Evolutionary conservation across 2,113 vertebrate species (phyloP).

Genomic region (Camelus bactrianus): DNA sequence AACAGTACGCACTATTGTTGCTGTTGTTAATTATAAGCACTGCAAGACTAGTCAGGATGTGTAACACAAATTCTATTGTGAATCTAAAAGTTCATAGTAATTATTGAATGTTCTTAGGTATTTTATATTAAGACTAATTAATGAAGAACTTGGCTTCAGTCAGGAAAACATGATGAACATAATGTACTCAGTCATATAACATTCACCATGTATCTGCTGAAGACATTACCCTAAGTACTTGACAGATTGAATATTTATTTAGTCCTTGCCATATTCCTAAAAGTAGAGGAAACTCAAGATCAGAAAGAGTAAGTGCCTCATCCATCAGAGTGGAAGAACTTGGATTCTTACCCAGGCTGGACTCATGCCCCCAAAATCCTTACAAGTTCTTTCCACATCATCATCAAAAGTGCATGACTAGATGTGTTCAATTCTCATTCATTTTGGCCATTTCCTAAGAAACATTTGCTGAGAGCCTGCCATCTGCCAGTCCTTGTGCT

Average conservation of each 20-base stretch:
- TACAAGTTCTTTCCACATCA: background rate
- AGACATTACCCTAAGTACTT: background rate
- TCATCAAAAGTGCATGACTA: background rate
- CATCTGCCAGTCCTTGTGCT: background rate
- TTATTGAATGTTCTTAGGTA: background rate
- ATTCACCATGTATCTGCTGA: background rate
- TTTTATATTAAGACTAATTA: background rate
- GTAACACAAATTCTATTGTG: background rate
- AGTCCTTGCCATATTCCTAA: background rate
- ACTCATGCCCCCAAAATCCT: background rate
- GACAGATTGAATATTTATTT: background rate
- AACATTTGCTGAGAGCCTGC: background rate
- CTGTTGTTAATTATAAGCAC: background rate
- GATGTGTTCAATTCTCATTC: background rate
- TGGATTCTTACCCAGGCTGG: background rate
- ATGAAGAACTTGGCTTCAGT: background rate
- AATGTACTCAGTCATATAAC: background rate
- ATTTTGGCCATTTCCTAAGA: background rate
- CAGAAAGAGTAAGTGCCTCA: background rate
- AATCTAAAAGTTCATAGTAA: background rate
- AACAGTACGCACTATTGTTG: background rate
- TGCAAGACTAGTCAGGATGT: background rate
- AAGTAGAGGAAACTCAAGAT: background rate
- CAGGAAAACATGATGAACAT: background rate
- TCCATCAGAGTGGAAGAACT: background rate